Evolutionary conservation across 2,113 vertebrate species (phyloP).

Genomic region (Tupaia chinensis): DNA sequence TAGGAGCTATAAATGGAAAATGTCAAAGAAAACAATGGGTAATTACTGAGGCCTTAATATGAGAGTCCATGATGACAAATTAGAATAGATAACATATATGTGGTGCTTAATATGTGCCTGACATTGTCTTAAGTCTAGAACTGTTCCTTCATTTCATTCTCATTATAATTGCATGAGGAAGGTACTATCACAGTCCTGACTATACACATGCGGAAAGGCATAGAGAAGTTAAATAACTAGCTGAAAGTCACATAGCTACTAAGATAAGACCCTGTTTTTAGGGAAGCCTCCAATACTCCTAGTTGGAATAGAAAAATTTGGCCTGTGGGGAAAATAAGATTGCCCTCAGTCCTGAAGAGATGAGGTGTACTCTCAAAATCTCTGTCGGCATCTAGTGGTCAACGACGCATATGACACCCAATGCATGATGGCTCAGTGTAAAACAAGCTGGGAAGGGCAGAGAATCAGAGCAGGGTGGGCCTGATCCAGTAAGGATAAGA

Average conservation of each 20-base stretch:
- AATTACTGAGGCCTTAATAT: neutral
- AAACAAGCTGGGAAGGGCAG: neutral
- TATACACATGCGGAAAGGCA: too few species aligned
- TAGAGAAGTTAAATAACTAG: neutral
- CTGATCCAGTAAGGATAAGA: neutral
- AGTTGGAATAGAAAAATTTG: neutral
- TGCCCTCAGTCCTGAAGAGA: too few species aligned
- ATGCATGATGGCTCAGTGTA: accelerated
- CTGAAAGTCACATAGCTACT: neutral
- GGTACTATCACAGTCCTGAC: neutral
- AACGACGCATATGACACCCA: neutral
- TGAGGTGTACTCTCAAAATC: neutral
- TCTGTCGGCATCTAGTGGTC: conserved; percentile 34
- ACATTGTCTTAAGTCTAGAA: neutral
- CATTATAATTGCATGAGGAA: neutral
- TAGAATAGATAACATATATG: neutral
- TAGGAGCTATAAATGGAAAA: neutral
- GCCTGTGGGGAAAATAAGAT: neutral
- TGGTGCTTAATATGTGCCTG: neutral
- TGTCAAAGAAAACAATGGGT: neutral
- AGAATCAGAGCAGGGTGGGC: neutral
- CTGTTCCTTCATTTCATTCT: neutral
- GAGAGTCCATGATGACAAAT: neutral
- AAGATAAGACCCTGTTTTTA: neutral
- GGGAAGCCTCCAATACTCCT: neutral